Evolutionary conservation across 2,797 vertebrate genomes (phyloP).

Genomic region (Mormyrus hasselquistii): DNA sequence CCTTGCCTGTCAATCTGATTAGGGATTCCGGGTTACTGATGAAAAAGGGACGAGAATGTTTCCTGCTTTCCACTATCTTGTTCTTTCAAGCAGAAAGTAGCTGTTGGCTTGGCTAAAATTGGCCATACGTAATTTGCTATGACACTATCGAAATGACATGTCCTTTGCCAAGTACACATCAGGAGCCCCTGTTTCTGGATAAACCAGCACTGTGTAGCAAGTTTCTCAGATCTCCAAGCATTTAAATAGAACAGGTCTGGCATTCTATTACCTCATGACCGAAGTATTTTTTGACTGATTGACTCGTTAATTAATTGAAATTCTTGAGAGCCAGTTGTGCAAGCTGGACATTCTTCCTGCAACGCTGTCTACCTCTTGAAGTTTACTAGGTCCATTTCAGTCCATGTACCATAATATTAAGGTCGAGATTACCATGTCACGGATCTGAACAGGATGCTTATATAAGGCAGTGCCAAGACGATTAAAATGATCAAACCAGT

Average conservation of each 20-base stretch:
- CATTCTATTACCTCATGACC: neutral
- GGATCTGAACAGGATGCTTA: slow-evolving; percentile 41
- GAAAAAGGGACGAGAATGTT: neutral
- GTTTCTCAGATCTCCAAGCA: neutral
- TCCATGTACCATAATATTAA: neutral
- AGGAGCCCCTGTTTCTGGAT: slow-evolving; percentile 36
- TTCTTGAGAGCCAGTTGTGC: neutral
- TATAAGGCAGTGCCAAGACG: slow-evolving; percentile 30
- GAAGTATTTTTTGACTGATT: neutral
- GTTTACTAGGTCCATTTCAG: neutral
- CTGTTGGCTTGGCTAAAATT: slow-evolving; percentile 45
- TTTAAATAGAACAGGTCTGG: neutral
- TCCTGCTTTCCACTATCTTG: slow-evolving; percentile 21
- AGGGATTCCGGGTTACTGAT: neutral
- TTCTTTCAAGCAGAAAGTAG: slow-evolving; percentile 41
- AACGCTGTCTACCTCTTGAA: neutral
- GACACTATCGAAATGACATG: slow-evolving; percentile 44
- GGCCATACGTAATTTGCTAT: slow-evolving; percentile 44
- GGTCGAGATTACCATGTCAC: neutral
- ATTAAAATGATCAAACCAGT: slow-evolving; percentile 53
- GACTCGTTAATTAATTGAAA: neutral
- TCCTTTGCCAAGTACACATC: slow-evolving; percentile 43
- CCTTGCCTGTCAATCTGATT: slow-evolving; percentile 14
- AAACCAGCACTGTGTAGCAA: slow-evolving; percentile 18
- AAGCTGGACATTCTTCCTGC: neutral